Evolutionary conservation across 2,113 vertebrate genomes (phyloP).

Genomic region (Pollachius pollachius): DNA sequence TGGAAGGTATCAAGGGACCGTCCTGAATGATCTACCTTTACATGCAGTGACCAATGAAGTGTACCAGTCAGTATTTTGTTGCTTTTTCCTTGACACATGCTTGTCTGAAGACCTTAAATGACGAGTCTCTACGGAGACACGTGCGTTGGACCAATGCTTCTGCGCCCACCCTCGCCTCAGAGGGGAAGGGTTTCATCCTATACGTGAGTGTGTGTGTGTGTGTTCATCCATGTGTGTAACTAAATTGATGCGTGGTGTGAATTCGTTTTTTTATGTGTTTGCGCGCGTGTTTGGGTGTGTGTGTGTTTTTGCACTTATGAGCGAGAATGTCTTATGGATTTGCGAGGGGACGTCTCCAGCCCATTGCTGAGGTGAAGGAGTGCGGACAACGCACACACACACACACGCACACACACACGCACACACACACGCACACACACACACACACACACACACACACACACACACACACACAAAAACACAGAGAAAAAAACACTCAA

Average conservation of each 20-base stretch:
- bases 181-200: no score
- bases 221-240: background rate
- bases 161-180: no score
- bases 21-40: background rate
- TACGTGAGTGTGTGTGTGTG: conserved; percentile 6
- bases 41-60: conserved; percentile 41
- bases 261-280: no score
- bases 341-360: background rate
- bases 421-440: background rate
- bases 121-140: conserved; percentile 35
- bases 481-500: background rate
- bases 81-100: conserved; percentile 37
- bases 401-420: background rate
- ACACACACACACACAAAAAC: background rate
- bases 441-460: background rate
- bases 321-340: background rate
- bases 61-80: conserved; percentile 53
- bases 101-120: conserved; percentile 17
- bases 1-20: background rate
- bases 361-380: background rate
- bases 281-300: background rate
- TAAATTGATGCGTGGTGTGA: no score
- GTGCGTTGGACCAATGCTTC: no score
- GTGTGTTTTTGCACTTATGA: background rate
- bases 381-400: background rate